Evolutionary conservation across 2,113 vertebrate genomes (phyloP).

Genomic region (Melierax canorus): DNA sequence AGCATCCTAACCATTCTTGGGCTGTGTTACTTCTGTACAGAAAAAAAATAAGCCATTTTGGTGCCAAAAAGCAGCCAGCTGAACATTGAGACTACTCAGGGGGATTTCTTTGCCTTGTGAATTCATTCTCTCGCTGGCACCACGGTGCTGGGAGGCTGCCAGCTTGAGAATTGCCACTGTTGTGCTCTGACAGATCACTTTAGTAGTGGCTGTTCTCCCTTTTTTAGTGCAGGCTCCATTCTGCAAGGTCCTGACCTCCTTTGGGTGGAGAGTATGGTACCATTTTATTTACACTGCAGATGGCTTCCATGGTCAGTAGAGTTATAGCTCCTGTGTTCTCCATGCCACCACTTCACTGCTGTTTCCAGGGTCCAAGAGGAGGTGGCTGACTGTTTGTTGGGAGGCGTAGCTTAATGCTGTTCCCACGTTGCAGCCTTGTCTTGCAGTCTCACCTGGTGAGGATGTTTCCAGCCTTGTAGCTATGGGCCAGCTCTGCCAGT

Average conservation of each 20-base stretch:
- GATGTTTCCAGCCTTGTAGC: conserved; percentile 6
- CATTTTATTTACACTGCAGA: background rate
- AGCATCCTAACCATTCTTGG: background rate
- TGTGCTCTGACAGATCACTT: conserved; percentile 34
- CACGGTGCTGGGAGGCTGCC: background rate
- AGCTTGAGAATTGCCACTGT: conserved; percentile 46
- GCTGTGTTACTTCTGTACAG: background rate
- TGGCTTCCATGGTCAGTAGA: background rate
- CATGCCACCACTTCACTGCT: conserved; percentile 34
- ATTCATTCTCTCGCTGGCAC: conserved; percentile 57
- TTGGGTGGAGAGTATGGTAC: background rate
- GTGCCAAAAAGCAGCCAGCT: conserved; percentile 70
- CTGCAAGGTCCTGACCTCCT: background rate
- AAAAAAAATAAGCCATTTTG: conserved; percentile 71
- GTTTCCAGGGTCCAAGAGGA: conserved; percentile 54
- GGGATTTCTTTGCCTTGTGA: conserved; percentile 64
- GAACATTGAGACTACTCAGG: conserved; percentile 57
- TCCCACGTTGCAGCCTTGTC: background rate
- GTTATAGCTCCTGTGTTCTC: conserved; percentile 36
- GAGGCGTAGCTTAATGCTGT: background rate
- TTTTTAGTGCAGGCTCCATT: conserved; percentile 7
- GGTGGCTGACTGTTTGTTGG: conserved; percentile 2
- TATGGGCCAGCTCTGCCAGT: conserved; percentile 27
- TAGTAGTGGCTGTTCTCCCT: conserved; percentile 35
- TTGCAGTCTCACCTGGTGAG: background rate